These are phyloP conservation scores for Caretta caretta DNA, from an alignment of 2,113 vertebrate species.

Conservation along the genomic window DNA sequence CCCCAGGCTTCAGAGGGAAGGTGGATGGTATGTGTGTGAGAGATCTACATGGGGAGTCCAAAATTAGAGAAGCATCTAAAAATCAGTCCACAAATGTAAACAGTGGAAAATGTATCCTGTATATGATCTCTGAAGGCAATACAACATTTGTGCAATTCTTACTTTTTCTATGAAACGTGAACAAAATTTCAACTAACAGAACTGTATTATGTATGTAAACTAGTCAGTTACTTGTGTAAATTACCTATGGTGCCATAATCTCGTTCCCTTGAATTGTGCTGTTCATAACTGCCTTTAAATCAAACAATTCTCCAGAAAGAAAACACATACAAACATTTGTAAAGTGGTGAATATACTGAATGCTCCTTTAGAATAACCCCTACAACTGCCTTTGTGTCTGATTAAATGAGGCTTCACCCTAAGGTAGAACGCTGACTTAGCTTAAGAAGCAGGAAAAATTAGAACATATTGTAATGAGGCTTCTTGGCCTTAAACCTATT, in stretches of 20 bases:
- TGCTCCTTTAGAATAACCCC: neutral
- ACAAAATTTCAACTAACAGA: neutral
- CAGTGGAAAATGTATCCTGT: neutral
- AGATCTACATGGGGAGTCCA: neutral
- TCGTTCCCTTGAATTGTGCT: neutral
- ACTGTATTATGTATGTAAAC: neutral
- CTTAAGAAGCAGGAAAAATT: neutral
- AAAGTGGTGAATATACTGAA: neutral
- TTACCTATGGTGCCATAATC: neutral
- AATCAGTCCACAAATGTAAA: slow-evolving; percentile 1
- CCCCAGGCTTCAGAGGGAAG: neutral
- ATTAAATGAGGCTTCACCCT: neutral
- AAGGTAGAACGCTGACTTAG: neutral
- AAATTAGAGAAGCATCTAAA: neutral
- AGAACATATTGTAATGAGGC: neutral
- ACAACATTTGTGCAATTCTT: neutral
- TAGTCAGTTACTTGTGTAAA: neutral
- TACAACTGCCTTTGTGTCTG: neutral
- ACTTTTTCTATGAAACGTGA: neutral
- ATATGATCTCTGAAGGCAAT: neutral
- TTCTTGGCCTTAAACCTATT: neutral
- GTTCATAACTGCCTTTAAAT: neutral
- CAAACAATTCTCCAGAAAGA: neutral
- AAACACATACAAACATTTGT: neutral
- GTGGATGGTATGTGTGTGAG: neutral